Base-by-base conservation (phyloP, 2,888 invertebrate genomes). In the Agrochola litura region DNA sequence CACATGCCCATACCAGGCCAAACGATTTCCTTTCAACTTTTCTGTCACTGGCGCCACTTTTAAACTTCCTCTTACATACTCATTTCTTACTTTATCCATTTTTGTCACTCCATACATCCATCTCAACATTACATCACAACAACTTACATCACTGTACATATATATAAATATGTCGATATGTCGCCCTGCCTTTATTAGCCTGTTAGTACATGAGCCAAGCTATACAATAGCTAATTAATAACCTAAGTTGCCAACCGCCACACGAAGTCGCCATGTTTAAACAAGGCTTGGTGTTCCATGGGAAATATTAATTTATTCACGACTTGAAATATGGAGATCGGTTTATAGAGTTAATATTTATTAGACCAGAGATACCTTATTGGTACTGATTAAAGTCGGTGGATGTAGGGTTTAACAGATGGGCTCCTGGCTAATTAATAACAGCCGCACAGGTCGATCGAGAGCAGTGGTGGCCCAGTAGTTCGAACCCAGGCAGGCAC, bases 301-400 rank as follows among this genome's bases (percentile, higher is more conserved):
- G 58, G 46, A 74, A 67, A 79, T 83, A 82, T 83, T 79, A 83
- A 82, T 78, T 67, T 73, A 83, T 83, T 64, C 74, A 73, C 19
- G 5, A 25, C 19, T 73, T 69, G 25, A 66, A 66, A 41, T 66
- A 73, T 60, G 52, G 30, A 72, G 46, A 52, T 54, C 16, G 58
- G 58, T 12, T 63, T 16, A 22, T 2, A 2, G 5, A 54, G 67
- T n/a, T 2, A 60, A 65, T 58, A 75, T 81, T 68, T 76, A 75
- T 37, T 60, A 16, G 14, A 61, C 5, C n/a, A n/a, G 25, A 63
- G 49, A 61, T 67, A 22, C 22, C 22, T 52, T 67, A 52, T 66
- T 43, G 30, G 8, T 25, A 16, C 10, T 37, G 25, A 77, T 77
- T 61, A 30, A 64, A 9, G 10, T 19, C 46, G 22, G 37, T 64